Base-by-base conservation (phyloP, 2,113 vertebrate genomes). In the Octodon degus region DNA sequence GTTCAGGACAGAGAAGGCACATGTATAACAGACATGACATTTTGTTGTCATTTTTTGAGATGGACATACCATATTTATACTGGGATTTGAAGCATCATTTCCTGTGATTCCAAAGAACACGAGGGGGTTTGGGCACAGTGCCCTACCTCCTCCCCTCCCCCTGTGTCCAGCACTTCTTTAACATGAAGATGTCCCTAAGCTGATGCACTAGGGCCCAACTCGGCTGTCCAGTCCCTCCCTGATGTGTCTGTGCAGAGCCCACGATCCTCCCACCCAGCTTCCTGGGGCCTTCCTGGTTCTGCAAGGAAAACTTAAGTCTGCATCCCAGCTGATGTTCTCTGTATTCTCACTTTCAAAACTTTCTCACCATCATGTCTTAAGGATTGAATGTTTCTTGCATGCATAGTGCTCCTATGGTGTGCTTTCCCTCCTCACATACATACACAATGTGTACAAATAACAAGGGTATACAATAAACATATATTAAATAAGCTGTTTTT, bases 141-240 rank as follows among this genome's bases (percentile, higher is more conserved):
- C 12, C 11, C 37, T 7, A 9, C 81, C 1, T 55, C 5, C 3
- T 3, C 22, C 6, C 22, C 22, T 53, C 4, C 11, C 1, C 32
- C 43, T 25, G 25, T 34, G 7, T 22, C 40, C 3, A 4, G 19
- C 30, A 0, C 6, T 7, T 22, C 16, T 1, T 27, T 34, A 11
- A 5, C 30, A 13, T 25, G n/a, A 20, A 25, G 47, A 22, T 22
- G 14, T 53, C 22, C 40, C 22, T 58, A 2, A 32, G n/a, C 9
- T 62, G 1, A 8, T 60, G 4, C 27, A 27, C 7, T 22, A n/a
- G 20, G 30, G 22, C 16, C 63, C 62, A 62, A 2, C 13, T 34
- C 20, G 32, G 27, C 6, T 27, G 37, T 24, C 4, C 17, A 25
- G 53, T 63, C 60, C 32, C 25, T 76, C 47, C 53, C 7, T 80